These are phyloP conservation scores for Drosophila paucipuncta DNA, from an alignment of 2,888 invertebrate species.

Conservation along the genomic window DNA sequence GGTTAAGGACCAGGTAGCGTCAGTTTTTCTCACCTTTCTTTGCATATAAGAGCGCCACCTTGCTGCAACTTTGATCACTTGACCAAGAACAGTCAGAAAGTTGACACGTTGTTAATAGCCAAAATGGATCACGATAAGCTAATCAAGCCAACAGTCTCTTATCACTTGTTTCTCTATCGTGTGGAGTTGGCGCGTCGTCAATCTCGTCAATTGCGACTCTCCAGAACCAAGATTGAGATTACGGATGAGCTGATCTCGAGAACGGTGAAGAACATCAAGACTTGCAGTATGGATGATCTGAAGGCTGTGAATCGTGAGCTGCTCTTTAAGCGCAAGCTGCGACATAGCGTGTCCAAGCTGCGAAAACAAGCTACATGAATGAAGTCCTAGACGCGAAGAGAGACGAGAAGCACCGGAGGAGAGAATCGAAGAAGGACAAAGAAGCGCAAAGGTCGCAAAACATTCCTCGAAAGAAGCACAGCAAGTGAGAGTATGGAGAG, in stretches of 20 bases:
- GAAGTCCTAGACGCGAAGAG: neutral
- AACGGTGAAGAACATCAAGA: constrained; percentile 67
- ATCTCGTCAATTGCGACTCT: constrained; percentile 62
- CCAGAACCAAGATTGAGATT: constrained; percentile 66
- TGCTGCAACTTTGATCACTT: constrained; percentile 37
- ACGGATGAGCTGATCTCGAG: constrained; percentile 71
- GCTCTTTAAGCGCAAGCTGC: constrained; percentile 66
- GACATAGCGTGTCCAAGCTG: constrained; percentile 54
- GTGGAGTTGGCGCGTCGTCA: constrained; percentile 65
- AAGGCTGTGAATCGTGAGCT: constrained; percentile 71
- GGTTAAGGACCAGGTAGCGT: constrained; percentile 7
- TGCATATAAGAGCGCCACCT: constrained; percentile 38
- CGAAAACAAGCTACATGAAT: constrained; percentile 47
- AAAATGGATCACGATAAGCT: constrained; percentile 63
- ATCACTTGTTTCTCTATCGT: constrained; percentile 71
- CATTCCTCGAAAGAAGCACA: neutral
- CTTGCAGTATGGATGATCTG: constrained; percentile 72
- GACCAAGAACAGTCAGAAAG: constrained; percentile 25
- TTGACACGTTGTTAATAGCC: neutral
- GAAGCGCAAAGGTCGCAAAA: no score
- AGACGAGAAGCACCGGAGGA: neutral
- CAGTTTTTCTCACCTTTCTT: neutral
- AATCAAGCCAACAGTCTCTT: constrained; percentile 65
- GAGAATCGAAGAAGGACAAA: neutral
- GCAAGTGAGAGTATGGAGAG: neutral